phyloP scores from a whole-genome alignment of 2,113 vertebrate species.

The Telmatochromis sp. region DNA sequence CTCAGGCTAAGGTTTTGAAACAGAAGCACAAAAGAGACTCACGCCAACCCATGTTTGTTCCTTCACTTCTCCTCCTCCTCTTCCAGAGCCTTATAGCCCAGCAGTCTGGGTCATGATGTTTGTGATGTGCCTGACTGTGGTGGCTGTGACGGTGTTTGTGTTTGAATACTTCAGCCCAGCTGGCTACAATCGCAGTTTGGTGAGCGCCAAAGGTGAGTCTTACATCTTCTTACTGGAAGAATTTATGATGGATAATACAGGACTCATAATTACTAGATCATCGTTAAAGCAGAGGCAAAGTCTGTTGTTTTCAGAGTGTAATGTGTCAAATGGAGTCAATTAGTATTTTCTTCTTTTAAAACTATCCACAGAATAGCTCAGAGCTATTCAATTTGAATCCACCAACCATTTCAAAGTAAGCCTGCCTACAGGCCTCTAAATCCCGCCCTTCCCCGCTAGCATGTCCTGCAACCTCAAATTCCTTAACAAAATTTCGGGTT shows the following conservation, averaged over 20 bases:
- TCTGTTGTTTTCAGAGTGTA: background rate
- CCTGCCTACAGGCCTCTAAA: background rate
- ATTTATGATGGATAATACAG: background rate
- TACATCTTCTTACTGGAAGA: background rate
- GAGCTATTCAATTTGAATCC: background rate
- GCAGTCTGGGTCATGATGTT: slow-evolving; percentile 96
- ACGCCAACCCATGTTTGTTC: slow-evolving; percentile 3
- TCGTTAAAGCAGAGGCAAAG: background rate
- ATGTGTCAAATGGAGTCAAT: background rate
- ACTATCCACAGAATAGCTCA: background rate
- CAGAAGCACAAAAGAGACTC: background rate
- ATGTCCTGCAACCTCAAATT: background rate
- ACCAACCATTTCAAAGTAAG: background rate
- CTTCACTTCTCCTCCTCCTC: background rate
- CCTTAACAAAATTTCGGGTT: background rate
- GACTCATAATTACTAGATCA: background rate
- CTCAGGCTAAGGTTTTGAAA: background rate
- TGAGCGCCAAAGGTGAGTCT: slow-evolving; percentile 87
- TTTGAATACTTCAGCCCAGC: slow-evolving; percentile 96
- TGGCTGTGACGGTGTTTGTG: slow-evolving; percentile 90
- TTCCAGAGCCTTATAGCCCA: slow-evolving; percentile 76
- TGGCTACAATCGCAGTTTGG: slow-evolving; percentile 91
- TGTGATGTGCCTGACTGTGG: slow-evolving; percentile 96
- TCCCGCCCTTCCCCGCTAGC: background rate
- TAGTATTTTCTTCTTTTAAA: background rate